Percentiles rank a stretch among this genome's conserved stretches.
phyloP scores from a whole-genome alignment of 2,888 invertebrate species.

The Cryptocheilus praepositus region DNA sequence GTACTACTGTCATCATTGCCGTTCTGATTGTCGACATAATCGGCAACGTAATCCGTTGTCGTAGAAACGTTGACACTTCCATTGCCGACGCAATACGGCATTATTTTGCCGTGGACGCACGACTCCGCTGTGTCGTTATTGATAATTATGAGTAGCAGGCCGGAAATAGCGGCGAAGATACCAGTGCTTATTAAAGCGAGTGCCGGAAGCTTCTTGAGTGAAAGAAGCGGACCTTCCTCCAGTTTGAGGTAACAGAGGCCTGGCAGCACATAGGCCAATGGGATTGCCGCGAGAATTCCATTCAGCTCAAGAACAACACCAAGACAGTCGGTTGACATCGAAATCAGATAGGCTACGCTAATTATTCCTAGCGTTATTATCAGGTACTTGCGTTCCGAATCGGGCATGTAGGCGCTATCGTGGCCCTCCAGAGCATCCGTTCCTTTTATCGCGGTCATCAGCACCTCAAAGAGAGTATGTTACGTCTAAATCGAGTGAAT shows the following conservation, averaged over 20 bases:
- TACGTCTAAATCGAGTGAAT: too few relatives aligned
- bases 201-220: slow-evolving; percentile 83
- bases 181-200: slow-evolving; percentile 84
- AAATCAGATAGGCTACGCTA: slow-evolving; percentile 82
- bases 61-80: too few relatives aligned
- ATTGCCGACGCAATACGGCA: slow-evolving; percentile 77
- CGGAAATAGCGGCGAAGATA: slow-evolving; percentile 78
- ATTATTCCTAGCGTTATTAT: slow-evolving; percentile 83
- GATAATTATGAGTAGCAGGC: slow-evolving; percentile 78
- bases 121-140: slow-evolving; percentile 73
- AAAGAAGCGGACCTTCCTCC: slow-evolving; percentile 82
- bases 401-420: slow-evolving; percentile 72
- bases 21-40: too few relatives aligned
- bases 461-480: slow-evolving; percentile 55
- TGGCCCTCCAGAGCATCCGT: slow-evolving; percentile 67
- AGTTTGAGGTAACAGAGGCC: slow-evolving; percentile 86
- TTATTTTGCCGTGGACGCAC: slow-evolving; percentile 81
- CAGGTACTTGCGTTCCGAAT: slow-evolving; percentile 77
- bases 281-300: slow-evolving; percentile 88
- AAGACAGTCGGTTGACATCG: slow-evolving; percentile 88
- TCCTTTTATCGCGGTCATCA: slow-evolving; percentile 70
- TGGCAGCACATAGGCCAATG: slow-evolving; percentile 88
- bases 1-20: slow-evolving; percentile 31
- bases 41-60: too few relatives aligned
- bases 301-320: slow-evolving; percentile 89